Percentiles rank a stretch among this genome's conserved stretches.
These are phyloP conservation scores for Agonopterix alstromeriana DNA, from an alignment of 2,888 invertebrate genomes.

Conservation along the genomic window DNA sequence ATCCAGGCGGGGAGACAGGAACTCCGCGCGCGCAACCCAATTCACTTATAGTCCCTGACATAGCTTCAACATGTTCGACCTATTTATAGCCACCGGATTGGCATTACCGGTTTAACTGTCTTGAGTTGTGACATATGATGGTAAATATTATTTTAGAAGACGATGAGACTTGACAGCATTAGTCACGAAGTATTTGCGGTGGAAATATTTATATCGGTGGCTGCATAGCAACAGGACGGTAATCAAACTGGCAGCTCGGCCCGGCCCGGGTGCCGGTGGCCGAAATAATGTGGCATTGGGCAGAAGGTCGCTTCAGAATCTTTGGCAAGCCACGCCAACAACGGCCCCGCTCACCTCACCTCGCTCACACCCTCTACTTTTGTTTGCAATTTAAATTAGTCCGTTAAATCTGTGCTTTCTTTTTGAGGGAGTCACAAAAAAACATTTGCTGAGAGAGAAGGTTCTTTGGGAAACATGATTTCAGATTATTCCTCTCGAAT, in stretches of 20 bases:
- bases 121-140: neutral
- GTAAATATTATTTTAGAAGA: neutral
- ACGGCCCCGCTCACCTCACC: conserved; percentile 35
- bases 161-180: neutral
- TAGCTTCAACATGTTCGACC: conserved; percentile 16
- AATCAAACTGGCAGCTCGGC: conserved; percentile 26
- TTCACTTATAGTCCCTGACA: conserved; percentile 23
- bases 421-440: no score
- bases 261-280: conserved; percentile 22
- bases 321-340: conserved; percentile 75
- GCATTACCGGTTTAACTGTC: neutral
- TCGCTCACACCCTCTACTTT: conserved; percentile 13
- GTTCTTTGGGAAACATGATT: no score
- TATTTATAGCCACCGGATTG: conserved; percentile 14
- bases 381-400: no score
- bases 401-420: no score
- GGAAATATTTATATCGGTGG: conserved; percentile 13
- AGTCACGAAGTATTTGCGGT: conserved; percentile 7
- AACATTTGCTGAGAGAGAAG: no score
- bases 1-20: conserved; percentile 27
- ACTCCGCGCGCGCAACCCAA: conserved; percentile 31
- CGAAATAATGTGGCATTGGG: conserved; percentile 64
- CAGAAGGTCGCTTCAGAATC: conserved; percentile 75
- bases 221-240: conserved; percentile 27
- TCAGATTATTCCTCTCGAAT: no score